Evolutionary conservation across 2,888 invertebrate species (phyloP), one percentile per base, ranked within the genome.

Genomic region (Anthrax anthrax): DNA sequence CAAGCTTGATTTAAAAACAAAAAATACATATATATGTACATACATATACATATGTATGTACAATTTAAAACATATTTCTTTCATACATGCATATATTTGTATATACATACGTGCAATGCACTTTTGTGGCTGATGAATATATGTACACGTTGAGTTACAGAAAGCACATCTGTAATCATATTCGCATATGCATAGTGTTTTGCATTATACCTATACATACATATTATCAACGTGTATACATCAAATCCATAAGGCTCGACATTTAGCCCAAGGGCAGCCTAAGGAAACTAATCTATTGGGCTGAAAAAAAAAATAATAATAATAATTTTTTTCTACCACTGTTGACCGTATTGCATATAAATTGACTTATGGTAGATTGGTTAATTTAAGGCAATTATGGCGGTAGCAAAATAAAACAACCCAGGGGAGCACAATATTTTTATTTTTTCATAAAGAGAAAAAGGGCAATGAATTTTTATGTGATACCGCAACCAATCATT

Each of bases 221-320:
- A 23, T 23, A 23, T 23, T 6, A 23, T 23, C 4, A 23, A 45
- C 40, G 43, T 39, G 51, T 42, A 47, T 53, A 53, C 54, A 54
- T 54, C 57, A 58, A 64, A 64, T 59, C 62, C 62, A 62, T 63
- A 63, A 60, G 57, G 62, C 57, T 56, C 59, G 65, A 60, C 62
- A 64, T 61, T 57, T 57, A 55, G 61, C 65, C 65, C 47, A 55
- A 58, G 65, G 65, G 64, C 57, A 63, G 60, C 37, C 14, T 40
- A 23, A 23, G 32, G 45, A 45, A 45, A 40, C 34, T 45, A 45
- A 45, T 45, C 45, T 45, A 45, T 40, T 45, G 45, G 45, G 45
- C 41, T 17, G 45, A 37, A 36, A 40, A n/a, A n/a, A n/a, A n/a
- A n/a, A n/a, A n/a, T n/a, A n/a, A n/a, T n/a, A n/a, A n/a, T n/a